These are phyloP conservation scores for Campylomormyrus tamandua DNA, from an alignment of 2,113 vertebrate species.

Conservation along the genomic window DNA sequence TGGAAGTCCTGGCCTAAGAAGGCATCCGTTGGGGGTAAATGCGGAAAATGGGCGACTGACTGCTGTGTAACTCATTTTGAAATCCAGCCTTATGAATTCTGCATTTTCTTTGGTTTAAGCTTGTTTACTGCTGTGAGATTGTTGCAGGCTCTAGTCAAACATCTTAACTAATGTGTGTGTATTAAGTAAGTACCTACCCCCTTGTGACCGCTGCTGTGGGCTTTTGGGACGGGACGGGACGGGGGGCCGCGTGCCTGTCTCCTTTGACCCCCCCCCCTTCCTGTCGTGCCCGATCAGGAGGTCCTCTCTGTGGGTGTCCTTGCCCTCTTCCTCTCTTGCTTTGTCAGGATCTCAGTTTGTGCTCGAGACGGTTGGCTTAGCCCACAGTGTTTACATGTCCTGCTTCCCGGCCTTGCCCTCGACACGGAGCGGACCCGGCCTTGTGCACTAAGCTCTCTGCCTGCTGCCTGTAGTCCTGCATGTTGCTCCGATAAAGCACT, in stretches of 20 bases:
- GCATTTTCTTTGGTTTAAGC: not conserved
- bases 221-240: not conserved
- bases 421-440: not conserved
- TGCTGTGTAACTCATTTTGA: not conserved
- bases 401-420: not conserved
- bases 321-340: not conserved
- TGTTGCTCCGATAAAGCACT: not conserved
- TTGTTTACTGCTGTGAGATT: not conserved
- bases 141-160: not conserved
- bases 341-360: not conserved
- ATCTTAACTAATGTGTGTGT: not conserved
- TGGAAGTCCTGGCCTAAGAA: not conserved
- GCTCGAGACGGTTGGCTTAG: not conserved
- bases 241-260: not conserved
- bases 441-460: not conserved
- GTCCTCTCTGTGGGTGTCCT: not conserved
- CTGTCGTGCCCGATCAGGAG: not conserved
- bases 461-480: not conserved
- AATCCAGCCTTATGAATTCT: not conserved
- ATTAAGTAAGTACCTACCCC: not conserved
- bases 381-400: not conserved
- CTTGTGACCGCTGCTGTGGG: not conserved
- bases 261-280: not conserved
- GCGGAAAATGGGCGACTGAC: not conserved
- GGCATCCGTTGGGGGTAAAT: not conserved